Base-by-base conservation (phyloP, 2,888 invertebrate genomes). In the Tenthredo notha region DNA sequence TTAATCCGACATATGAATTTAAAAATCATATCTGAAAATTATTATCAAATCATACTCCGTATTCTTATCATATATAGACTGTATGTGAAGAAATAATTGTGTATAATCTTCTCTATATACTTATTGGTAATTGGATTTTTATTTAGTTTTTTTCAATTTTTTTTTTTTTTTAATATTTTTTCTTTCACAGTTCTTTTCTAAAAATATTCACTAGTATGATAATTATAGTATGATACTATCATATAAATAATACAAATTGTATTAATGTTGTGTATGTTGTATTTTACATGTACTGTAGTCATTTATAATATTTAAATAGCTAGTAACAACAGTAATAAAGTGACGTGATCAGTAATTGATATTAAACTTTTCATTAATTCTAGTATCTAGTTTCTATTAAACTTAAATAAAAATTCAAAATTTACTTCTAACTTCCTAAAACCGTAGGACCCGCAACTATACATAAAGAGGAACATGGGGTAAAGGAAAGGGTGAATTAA, bases 261-360 rank as follows among this genome's bases (percentile, higher is more conserved):
- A 88, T 90, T 86, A 86, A 89, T 90, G 89, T 90, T 90, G 90
- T 90, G 88, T 87, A 89, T 90, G 89, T 87, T 89, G 89, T 91
- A 89, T 91, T 90, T 90, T 89, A 90, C 88, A 90, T 87, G 87
- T 83, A 82, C 67, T 88, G 87, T 90, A 91, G 88, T 90, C 88
- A 90, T 90, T 89, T 89, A 89, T 91, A 91, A 90, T 90, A 91
- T 90, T 88, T 89, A 90, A 90, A 87, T 90, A 90, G 89, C 88
- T 87, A 88, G 90, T 89, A 90, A 88, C 86, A 86, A 61, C 88
- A 91, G 90, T 91, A 92, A 91, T 92, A 92, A 92, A 91, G 87
- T 74, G 86, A 87, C 86, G 86, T 84, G 65, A 86, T 67, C 47
- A 70, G 83, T 83, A 67, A 67, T 12, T 47, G 12, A 12, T 61